Base-by-base conservation (phyloP, 2,888 invertebrate species). In the Eudemis profundana region DNA sequence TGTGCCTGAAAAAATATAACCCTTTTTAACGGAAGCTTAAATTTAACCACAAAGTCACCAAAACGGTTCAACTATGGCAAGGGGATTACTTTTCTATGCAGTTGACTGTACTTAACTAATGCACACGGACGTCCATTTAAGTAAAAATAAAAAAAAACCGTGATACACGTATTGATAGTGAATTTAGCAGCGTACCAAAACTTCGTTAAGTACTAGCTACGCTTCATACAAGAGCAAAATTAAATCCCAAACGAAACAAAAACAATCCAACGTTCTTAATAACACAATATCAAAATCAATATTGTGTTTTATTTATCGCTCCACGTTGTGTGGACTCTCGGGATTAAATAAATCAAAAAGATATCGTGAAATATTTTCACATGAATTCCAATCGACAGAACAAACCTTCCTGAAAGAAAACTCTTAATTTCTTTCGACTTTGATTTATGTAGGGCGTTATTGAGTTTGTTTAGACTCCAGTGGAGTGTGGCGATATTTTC, bases 281-380 rank as follows among this genome's bases (percentile, higher is more conserved):
- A 19, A 42, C 12, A 10, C 14, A 36, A 44, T 63, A 57, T 57
- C n/a, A 49, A 51, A 51, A 51, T 29, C 42, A 59, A 38, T 59
- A 59, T 59, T 17, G 36, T 23, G 27, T 17, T 51, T 14, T 64
- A 59, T 51, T 64, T 64, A 64, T 40, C 21, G 19, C 29, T 5
- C 14, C 27, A 38, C 44, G 50, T 46, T 64, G 46, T 59, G 38
- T 51, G 19, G 38, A 51, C 50, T 8, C 21, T 8, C 23, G 46
- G 46, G 59, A 51, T 53, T 59, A 65, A 65, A 65, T 59, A 59
- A 59, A 59, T 51, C 64, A 51, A 57, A 15, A 47, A 54, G 63
- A 63, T 56, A 56, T 65, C 38, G 42, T 50, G 50, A 51, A 57
- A 65, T 59, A 59, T 65, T 51, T 44, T 36, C 36, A 65, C 51